These are phyloP conservation scores for Oophaga sylvatica DNA, from an alignment of 2,797 vertebrate genomes.

Conservation along the genomic window DNA sequence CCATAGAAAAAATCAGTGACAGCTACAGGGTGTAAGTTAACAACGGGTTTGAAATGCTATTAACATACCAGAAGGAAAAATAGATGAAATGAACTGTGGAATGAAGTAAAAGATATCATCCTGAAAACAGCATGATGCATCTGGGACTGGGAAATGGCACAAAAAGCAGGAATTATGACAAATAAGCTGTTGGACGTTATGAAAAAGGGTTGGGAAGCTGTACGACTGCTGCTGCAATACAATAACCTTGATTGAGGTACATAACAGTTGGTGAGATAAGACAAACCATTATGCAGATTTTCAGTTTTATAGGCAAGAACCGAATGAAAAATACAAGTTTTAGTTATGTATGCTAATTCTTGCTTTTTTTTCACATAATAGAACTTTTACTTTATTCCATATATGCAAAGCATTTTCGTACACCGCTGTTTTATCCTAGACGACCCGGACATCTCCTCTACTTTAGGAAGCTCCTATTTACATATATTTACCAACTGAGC, in stretches of 20 bases:
- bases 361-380: slow-evolving; percentile 15
- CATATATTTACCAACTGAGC: not conserved
- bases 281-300: slow-evolving; percentile 58
- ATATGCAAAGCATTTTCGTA: slow-evolving; percentile 6
- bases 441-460: not conserved
- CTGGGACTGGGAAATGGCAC: slow-evolving; percentile 55
- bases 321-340: slow-evolving; percentile 48
- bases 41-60: slow-evolving; percentile 58
- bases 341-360: slow-evolving; percentile 30
- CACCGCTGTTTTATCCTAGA: slow-evolving; percentile 24
- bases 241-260: slow-evolving; percentile 60
- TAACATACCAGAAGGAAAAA: slow-evolving; percentile 62
- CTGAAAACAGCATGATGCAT: slow-evolving; percentile 59
- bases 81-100: slow-evolving; percentile 61
- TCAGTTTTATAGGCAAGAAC: slow-evolving; percentile 48
- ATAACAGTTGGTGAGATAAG: slow-evolving; percentile 59
- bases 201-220: slow-evolving; percentile 60
- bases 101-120: slow-evolving; percentile 60
- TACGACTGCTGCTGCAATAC: slow-evolving; percentile 55
- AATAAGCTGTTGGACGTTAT: slow-evolving; percentile 61
- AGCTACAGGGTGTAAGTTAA: slow-evolving; percentile 60
- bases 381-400: slow-evolving; percentile 11
- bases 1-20: slow-evolving; percentile 52
- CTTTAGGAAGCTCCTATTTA: not conserved
- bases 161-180: slow-evolving; percentile 61